A percentile compares a stretch with the other conserved stretches of the same genome.
These are phyloP conservation scores for Argya squamiceps DNA, from an alignment of 2,797 vertebrate species.

Conservation along the genomic window DNA sequence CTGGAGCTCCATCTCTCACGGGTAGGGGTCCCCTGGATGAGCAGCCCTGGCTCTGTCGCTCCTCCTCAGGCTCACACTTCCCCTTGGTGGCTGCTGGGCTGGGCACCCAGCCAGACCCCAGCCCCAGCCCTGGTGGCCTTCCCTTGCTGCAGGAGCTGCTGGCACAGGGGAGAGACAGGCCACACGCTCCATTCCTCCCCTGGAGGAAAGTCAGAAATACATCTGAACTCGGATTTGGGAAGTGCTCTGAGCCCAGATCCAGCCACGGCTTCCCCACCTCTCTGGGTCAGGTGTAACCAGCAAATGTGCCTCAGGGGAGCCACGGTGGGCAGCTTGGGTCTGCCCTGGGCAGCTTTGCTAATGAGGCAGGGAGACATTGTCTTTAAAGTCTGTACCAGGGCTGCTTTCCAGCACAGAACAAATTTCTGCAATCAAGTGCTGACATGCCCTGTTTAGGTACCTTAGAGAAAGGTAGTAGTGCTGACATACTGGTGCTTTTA, in stretches of 20 bases:
- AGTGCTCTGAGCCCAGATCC: not conserved
- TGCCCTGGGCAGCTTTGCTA: not conserved
- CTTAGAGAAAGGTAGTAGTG: not conserved
- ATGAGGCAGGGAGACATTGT: not conserved
- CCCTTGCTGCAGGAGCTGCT: not conserved
- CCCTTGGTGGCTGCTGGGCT: not conserved
- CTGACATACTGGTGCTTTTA: not conserved
- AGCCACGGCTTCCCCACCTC: not conserved
- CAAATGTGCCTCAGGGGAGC: fast-evolving
- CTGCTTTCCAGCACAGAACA: not conserved
- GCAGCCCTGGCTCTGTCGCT: not conserved
- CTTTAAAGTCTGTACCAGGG: not conserved
- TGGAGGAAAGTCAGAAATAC: fast-evolving
- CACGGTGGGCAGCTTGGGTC: not conserved
- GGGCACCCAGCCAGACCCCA: not conserved
- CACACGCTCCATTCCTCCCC: not conserved
- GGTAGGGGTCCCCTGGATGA: not conserved
- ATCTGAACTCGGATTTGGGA: not conserved
- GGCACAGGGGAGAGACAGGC: not conserved
- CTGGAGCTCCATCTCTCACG: not conserved
- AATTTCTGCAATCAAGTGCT: not conserved
- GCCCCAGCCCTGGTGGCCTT: not conserved
- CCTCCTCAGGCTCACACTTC: not conserved
- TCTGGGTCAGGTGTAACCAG: not conserved
- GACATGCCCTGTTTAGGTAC: not conserved